Evolutionary conservation across 2,113 vertebrate genomes (phyloP).

Genomic region (Lagopus leucura): DNA sequence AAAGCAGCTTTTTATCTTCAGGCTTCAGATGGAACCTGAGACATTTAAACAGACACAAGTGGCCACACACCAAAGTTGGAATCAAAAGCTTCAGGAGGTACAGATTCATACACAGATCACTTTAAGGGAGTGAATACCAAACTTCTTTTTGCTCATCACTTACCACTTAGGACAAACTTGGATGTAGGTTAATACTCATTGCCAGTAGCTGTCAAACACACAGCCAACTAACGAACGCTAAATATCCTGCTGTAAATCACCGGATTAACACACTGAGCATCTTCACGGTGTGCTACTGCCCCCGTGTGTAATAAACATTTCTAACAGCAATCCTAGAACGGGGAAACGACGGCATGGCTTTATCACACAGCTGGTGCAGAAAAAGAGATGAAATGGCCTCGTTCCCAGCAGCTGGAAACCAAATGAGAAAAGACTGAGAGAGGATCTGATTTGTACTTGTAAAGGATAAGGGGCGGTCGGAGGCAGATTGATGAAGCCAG

Average conservation of each 20-base stretch:
- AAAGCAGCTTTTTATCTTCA: background rate
- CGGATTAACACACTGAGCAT: fast-evolving
- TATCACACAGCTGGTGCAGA: fast-evolving
- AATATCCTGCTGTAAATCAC: background rate
- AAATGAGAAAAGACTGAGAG: background rate
- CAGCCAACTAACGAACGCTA: background rate
- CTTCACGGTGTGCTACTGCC: constrained; percentile 67
- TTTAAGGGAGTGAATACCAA: constrained; percentile 20
- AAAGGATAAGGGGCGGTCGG: too few species aligned
- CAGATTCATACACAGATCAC: background rate
- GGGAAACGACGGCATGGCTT: background rate
- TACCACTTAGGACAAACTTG: constrained; percentile 24
- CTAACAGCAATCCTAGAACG: background rate
- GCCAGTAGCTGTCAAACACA: constrained; percentile 37
- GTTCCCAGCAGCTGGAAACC: background rate
- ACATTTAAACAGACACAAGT: background rate
- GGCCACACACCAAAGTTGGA: background rate
- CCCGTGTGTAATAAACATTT: constrained; percentile 54
- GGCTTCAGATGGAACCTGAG: background rate
- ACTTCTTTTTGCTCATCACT: constrained; percentile 27
- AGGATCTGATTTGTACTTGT: too few species aligned
- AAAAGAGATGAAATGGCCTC: background rate
- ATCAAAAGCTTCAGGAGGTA: background rate
- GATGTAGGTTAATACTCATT: constrained; percentile 11
- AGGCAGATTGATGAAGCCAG: too few species aligned